These are phyloP conservation scores for Malurus melanocephalus DNA, from an alignment of 2,113 vertebrate species.

Conservation along the genomic window DNA sequence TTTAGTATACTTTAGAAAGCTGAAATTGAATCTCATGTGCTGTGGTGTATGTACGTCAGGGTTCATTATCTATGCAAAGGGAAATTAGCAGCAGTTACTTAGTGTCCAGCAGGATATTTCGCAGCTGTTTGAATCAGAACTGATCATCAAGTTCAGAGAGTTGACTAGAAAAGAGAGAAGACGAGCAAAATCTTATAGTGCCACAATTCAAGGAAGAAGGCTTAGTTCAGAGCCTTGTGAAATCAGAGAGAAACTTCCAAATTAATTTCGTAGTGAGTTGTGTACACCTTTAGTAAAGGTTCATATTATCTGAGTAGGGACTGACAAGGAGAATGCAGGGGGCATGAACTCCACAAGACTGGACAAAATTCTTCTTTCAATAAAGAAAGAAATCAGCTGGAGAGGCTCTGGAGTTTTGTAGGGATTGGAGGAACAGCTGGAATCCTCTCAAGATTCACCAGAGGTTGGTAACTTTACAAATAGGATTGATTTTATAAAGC, in stretches of 20 bases:
- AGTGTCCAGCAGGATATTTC: not conserved
- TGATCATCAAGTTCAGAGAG: not conserved
- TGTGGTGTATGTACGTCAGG: not conserved
- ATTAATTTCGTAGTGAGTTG: not conserved
- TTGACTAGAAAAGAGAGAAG: not conserved
- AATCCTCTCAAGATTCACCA: not conserved
- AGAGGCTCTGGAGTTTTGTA: not conserved
- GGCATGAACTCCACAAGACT: not conserved
- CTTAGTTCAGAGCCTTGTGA: not conserved
- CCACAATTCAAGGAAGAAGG: not conserved
- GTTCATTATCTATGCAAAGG: not conserved
- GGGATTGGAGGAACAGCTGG: not conserved
- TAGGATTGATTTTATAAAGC: not conserved
- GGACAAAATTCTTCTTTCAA: not conserved
- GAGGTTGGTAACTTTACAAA: not conserved
- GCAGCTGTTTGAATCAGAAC: slow-evolving; percentile 8
- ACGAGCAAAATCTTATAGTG: not conserved
- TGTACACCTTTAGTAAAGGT: not conserved
- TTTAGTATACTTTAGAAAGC: not conserved
- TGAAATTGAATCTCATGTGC: not conserved
- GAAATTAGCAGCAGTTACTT: slow-evolving; percentile 1
- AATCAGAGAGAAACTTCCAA: not conserved
- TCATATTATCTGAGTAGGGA: not conserved
- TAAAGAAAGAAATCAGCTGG: not conserved
- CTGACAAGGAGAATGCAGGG: not conserved